Evolutionary conservation across 2,797 vertebrate genomes (phyloP).

Genomic region (Botia almorhae): DNA sequence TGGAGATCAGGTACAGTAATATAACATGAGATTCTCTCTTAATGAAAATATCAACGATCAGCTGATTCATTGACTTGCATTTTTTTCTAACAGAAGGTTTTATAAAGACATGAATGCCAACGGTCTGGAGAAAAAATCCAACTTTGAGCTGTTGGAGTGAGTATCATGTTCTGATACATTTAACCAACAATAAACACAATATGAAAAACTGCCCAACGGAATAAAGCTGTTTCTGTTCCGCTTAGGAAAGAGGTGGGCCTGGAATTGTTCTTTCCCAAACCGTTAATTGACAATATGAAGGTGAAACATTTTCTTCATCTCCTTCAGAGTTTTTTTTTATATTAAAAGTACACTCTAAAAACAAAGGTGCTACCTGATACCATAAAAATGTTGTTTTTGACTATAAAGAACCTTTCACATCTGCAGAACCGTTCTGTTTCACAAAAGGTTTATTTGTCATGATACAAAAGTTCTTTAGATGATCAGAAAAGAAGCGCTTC

Average conservation of each 20-base stretch:
- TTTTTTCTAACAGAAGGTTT: conserved; percentile 81
- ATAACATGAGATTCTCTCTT: too few relatives aligned
- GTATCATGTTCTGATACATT: conserved; percentile 62
- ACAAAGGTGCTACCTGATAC: too few relatives aligned
- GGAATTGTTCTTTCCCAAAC: conserved; percentile 89
- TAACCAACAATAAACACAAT: too few relatives aligned
- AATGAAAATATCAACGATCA: neutral
- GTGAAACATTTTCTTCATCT: conserved; percentile 56
- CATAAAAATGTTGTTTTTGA: too few relatives aligned
- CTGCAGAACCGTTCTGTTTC: too few relatives aligned
- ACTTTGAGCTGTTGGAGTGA: conserved; percentile 92
- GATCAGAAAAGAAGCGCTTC: too few relatives aligned
- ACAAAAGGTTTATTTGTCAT: too few relatives aligned
- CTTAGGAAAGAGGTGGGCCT: conserved; percentile 91
- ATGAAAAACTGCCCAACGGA: too few relatives aligned
- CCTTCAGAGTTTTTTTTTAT: neutral
- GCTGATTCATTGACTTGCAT: neutral
- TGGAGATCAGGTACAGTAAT: conserved; percentile 88
- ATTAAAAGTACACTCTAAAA: too few relatives aligned
- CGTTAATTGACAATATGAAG: conserved; percentile 86
- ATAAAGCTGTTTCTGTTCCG: conserved; percentile 1
- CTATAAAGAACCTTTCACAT: too few relatives aligned
- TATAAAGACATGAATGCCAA: conserved; percentile 94
- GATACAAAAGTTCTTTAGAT: too few relatives aligned
- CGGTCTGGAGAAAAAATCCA: conserved; percentile 92